phyloP scores from a whole-genome alignment of 2,113 vertebrate species.

The Chionis minor region DNA sequence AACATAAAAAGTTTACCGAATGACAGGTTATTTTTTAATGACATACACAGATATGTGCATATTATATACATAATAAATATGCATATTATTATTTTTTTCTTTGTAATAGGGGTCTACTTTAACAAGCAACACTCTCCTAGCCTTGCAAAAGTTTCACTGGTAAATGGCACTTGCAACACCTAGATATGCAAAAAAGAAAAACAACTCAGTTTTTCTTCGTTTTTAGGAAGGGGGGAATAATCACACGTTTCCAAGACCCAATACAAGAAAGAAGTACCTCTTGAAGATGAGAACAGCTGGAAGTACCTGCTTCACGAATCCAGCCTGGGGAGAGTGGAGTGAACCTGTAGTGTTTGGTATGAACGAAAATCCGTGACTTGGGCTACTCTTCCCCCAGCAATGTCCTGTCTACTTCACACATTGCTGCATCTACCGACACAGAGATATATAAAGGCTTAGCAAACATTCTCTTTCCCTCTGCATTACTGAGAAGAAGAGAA shows the following conservation, averaged over 20 bases:
- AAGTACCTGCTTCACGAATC: background rate
- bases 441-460: background rate
- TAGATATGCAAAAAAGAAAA: background rate
- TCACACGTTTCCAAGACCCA: background rate
- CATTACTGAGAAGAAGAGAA: background rate
- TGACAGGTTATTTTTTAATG: background rate
- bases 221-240: background rate
- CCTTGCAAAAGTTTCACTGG: background rate
- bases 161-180: background rate
- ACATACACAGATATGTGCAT: rapidly evolving
- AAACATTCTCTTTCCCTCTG: background rate
- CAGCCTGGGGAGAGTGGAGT: slow-evolving; percentile 54
- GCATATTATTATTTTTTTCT: background rate
- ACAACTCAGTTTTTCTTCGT: background rate
- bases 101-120: background rate
- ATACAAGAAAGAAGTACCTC: background rate
- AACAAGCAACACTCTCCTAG: background rate
- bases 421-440: rapidly evolving
- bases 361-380: background rate
- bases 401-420: background rate
- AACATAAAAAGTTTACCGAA: background rate
- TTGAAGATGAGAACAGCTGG: slow-evolving; percentile 44
- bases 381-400: rapidly evolving
- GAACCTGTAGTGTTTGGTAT: slow-evolving; percentile 35
- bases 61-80: background rate